phyloP scores from a whole-genome alignment of 2,797 vertebrate genomes.

The Bryconaethiops microstoma region DNA sequence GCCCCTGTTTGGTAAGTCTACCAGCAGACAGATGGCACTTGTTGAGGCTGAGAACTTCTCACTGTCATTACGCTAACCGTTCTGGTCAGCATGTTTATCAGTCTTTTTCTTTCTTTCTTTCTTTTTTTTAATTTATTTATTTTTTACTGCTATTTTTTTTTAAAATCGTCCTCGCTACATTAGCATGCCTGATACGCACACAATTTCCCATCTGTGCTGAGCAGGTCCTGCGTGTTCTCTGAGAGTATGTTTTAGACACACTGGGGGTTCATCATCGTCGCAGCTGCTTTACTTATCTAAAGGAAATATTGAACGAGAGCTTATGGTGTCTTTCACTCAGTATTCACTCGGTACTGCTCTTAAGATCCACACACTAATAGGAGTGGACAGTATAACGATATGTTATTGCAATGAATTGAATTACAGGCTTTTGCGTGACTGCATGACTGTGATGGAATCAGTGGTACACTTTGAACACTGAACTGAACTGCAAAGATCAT shows the following conservation, averaged over 20 bases:
- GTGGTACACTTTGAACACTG: no score
- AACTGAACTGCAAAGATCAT: no score
- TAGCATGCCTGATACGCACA: not conserved
- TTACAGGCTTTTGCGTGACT: no score
- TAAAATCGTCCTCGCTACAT: not conserved
- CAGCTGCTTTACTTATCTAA: slow-evolving; percentile 24
- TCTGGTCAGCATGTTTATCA: slow-evolving; percentile 27
- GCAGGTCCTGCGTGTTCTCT: not conserved
- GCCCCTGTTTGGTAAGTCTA: slow-evolving; percentile 42
- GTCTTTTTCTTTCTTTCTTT: no score
- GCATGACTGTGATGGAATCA: no score
- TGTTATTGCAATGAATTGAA: not conserved
- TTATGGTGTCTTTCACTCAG: not conserved
- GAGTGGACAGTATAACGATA: not conserved
- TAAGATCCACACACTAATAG: not conserved
- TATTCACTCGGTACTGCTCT: not conserved
- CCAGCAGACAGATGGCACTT: slow-evolving; percentile 62
- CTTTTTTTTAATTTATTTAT: not conserved
- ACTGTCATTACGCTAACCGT: slow-evolving; percentile 20
- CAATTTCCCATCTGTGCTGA: not conserved
- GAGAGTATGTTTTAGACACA: not conserved
- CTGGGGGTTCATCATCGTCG: slow-evolving; percentile 3
- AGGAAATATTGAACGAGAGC: not conserved
- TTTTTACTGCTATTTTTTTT: not conserved
- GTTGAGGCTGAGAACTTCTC: slow-evolving; percentile 60